Evolutionary conservation across 1,140 invertebrate species (phyloP).

Genomic region (Ostrea denselamellosa): DNA sequence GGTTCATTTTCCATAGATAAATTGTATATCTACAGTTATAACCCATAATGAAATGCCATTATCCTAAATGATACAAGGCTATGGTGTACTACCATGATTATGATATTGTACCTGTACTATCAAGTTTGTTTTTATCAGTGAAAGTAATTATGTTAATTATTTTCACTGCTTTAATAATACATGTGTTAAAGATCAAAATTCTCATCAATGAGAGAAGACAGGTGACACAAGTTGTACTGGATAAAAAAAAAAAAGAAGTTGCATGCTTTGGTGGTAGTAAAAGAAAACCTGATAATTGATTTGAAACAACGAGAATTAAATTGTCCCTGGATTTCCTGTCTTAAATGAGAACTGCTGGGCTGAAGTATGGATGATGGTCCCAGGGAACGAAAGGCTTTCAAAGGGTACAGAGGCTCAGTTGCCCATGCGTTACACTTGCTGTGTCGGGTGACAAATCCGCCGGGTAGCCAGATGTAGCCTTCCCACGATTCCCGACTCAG

Average conservation of each 20-base stretch:
- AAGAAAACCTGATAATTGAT: constrained; percentile 12
- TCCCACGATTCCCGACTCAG: constrained; percentile 49
- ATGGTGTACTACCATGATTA: too few species aligned
- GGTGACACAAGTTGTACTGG: neutral
- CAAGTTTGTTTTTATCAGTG: too few species aligned
- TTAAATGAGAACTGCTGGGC: neutral
- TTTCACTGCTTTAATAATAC: neutral
- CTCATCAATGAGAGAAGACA: neutral
- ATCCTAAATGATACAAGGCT: too few species aligned
- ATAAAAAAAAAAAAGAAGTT: neutral
- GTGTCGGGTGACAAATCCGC: neutral
- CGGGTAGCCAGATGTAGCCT: constrained; percentile 52
- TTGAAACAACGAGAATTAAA: constrained; percentile 26
- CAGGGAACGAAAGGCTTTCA: neutral
- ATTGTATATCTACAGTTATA: too few species aligned
- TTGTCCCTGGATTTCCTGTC: neutral
- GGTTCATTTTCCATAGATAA: too few species aligned
- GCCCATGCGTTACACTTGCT: neutral
- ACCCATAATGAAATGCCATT: too few species aligned
- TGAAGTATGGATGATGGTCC: constrained; percentile 18
- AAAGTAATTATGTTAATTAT: neutral
- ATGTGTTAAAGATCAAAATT: neutral
- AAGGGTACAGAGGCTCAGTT: neutral
- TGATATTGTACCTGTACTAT: neutral
- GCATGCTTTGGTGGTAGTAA: constrained; percentile 14